Percentiles rank a stretch among this genome's conserved stretches.
phyloP scores from a whole-genome alignment of 2,797 vertebrate genomes.

The Furcifer pardalis region DNA sequence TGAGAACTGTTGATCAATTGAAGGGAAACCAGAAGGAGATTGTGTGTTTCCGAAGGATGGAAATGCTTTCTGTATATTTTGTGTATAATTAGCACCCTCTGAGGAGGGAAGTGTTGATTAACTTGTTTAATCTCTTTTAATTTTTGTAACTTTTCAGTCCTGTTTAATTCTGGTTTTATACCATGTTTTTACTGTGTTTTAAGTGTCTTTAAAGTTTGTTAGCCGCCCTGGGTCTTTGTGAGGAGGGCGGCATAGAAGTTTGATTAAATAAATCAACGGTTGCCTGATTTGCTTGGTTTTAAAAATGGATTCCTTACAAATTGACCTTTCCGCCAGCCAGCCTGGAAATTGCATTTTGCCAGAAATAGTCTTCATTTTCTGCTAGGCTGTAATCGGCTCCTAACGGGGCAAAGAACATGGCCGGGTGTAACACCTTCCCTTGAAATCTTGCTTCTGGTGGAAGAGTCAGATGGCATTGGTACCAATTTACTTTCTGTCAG shows the following conservation, averaged over 20 bases:
- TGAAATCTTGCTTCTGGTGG: not conserved
- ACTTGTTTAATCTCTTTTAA: no score
- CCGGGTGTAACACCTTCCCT: not conserved
- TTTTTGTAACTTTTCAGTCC: no score
- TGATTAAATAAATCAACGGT: slow-evolving; percentile 4
- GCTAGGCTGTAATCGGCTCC: not conserved
- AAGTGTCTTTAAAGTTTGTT: no score
- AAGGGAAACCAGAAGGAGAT: not conserved
- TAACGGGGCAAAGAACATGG: not conserved
- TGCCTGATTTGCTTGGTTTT: slow-evolving; percentile 20
- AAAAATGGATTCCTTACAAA: slow-evolving; percentile 1
- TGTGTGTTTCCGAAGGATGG: not conserved
- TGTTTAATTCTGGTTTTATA: no score
- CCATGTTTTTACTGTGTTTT: no score
- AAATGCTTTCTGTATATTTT: not conserved
- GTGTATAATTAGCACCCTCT: not conserved
- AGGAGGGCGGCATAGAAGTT: no score
- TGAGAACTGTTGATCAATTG: not conserved
- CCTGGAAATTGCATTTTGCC: slow-evolving; percentile 12
- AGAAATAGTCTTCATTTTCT: not conserved
- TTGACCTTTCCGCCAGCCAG: slow-evolving; percentile 26
- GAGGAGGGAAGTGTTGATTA: not conserved
- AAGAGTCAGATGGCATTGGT: not conserved
- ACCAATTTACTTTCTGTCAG: slow-evolving; percentile 21
- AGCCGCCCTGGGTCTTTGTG: no score